Percentiles rank a stretch among this genome's conserved stretches.
Conservation (phyloP, 1,140 invertebrate species). For the Bombus sibiricus region DNA sequence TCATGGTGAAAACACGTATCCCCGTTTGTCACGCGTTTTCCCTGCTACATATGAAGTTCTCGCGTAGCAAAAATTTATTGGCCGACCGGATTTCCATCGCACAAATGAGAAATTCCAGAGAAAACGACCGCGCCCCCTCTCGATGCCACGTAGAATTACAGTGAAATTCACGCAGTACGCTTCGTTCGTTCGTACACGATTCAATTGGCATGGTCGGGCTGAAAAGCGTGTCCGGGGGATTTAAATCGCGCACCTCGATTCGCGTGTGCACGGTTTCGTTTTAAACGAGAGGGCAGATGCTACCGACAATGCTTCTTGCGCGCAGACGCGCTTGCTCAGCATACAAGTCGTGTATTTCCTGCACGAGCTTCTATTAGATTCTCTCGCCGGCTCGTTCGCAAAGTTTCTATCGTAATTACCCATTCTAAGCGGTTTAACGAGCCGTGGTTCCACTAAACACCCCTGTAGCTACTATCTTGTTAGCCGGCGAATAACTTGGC, state of each 20-base stretch:
- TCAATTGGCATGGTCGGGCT: slow-evolving; percentile 24
- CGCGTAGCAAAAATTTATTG: slow-evolving; percentile 3
- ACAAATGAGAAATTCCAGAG: slow-evolving; percentile 52
- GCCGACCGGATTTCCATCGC: slow-evolving; percentile 19
- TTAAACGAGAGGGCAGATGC: slow-evolving; percentile 1
- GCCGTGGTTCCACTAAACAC: slow-evolving; percentile 60
- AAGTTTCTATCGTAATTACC: slow-evolving; percentile 66
- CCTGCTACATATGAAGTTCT: not conserved
- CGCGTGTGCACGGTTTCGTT: not conserved
- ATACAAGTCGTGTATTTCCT: not conserved
- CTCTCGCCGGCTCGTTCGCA: slow-evolving; percentile 52
- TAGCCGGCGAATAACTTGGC: slow-evolving; percentile 52
- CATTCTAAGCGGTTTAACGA: slow-evolving; percentile 67
- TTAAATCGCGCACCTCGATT: not conserved
- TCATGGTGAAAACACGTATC: too few species aligned
- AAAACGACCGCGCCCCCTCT: not conserved
- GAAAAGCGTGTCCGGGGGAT: slow-evolving; percentile 37
- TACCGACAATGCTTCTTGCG: slow-evolving; percentile 2
- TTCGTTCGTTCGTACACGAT: slow-evolving; percentile 24
- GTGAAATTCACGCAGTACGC: slow-evolving; percentile 30
- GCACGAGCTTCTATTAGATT: slow-evolving; percentile 29
- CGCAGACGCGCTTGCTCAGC: not conserved
- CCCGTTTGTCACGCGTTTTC: not conserved
- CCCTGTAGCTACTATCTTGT: slow-evolving; percentile 52
- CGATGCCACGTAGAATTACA: slow-evolving; percentile 37